These are phyloP conservation scores for Oceanodroma leucorhoa DNA, from an alignment of 2,797 vertebrate genomes.

Conservation along the genomic window DNA sequence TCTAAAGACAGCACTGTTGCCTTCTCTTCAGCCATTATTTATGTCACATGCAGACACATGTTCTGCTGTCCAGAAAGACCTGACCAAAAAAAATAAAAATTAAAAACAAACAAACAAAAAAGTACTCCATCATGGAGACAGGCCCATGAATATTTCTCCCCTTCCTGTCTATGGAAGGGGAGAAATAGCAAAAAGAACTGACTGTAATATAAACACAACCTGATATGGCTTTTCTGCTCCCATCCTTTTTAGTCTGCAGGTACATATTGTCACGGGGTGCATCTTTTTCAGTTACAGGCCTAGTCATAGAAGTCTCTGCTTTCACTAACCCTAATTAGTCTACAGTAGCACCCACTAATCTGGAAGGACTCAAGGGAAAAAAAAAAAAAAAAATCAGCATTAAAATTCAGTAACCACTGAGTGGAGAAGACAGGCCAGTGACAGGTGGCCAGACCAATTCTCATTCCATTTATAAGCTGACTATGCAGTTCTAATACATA, in stretches of 20 bases:
- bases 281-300: not conserved
- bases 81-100: not conserved
- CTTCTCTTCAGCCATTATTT: not conserved
- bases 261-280: not conserved
- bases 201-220: not conserved
- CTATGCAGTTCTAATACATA: not conserved
- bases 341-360: not conserved
- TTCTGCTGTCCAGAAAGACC: not conserved
- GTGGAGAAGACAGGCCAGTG: not conserved
- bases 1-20: not conserved
- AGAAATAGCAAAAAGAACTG: not conserved
- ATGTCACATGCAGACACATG: not conserved
- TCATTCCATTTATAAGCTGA: not conserved
- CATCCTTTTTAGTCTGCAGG: not conserved
- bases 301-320: not conserved
- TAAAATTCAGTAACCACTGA: not conserved
- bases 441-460: not conserved
- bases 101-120: no score
- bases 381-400: not conserved
- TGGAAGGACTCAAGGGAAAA: not conserved
- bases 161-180: not conserved
- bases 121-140: not conserved
- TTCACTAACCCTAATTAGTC: not conserved
- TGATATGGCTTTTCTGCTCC: not conserved
- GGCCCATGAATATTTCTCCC: not conserved